Evolutionary conservation across 2,888 invertebrate genomes (phyloP).

Genomic region (Metacarcinus magister): DNA sequence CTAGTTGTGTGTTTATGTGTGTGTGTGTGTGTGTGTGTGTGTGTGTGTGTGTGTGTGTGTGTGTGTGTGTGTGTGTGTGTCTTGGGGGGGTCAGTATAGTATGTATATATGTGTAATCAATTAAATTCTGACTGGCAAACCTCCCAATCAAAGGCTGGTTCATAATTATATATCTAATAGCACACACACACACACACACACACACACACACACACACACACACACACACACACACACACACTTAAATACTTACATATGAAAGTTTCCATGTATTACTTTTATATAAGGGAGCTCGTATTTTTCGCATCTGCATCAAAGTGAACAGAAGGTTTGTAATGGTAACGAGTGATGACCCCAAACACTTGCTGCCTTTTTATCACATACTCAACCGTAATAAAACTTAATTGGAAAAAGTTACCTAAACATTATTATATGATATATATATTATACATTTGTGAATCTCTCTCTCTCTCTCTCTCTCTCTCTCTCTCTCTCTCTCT

Average conservation of each 20-base stretch:
- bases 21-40: too few species aligned
- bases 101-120: too few species aligned
- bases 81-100: too few species aligned
- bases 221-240: neutral
- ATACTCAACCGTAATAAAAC: neutral
- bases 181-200: constrained; percentile 61
- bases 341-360: neutral
- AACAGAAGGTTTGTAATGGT: neutral
- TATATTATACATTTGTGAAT: neutral
- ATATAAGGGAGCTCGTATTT: too few species aligned
- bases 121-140: too few species aligned
- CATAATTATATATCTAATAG: too few species aligned
- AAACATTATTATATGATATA: neutral
- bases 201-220: constrained; percentile 37
- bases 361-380: neutral
- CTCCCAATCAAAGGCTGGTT: too few species aligned
- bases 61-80: too few species aligned
- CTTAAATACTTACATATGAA: neutral
- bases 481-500: constrained; percentile 22
- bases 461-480: neutral
- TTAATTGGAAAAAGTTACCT: neutral
- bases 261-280: too few species aligned
- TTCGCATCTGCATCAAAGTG: too few species aligned
- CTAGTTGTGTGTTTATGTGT: too few species aligned
- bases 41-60: too few species aligned